Percentiles rank a stretch among this genome's conserved stretches.
Evolutionary conservation across 2,113 vertebrate species (phyloP).

Genomic region (Otocyon megalotis): DNA sequence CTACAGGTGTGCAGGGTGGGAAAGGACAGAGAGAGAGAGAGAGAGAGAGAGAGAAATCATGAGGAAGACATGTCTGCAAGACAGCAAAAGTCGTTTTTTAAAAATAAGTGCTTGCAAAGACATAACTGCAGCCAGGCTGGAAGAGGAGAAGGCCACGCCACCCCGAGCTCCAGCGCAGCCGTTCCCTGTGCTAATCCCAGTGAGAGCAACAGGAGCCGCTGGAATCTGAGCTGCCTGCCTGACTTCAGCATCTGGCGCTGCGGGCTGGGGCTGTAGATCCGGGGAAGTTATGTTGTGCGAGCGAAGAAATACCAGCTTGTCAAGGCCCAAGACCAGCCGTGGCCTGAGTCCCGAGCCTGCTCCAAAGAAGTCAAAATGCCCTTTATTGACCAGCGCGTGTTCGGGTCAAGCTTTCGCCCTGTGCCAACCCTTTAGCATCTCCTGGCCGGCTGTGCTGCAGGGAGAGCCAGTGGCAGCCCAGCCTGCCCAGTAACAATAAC

Average conservation of each 20-base stretch:
- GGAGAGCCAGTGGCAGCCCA: background rate
- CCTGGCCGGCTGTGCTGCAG: background rate
- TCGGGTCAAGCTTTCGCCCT: background rate
- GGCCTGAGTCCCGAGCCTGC: background rate
- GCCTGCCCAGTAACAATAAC: background rate
- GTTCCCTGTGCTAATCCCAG: conserved; percentile 86
- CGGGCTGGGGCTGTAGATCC: conserved; percentile 61
- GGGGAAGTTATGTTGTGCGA: conserved; percentile 60
- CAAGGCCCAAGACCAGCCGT: background rate
- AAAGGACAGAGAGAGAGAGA: background rate
- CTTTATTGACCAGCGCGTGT: background rate
- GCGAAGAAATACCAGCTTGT: conserved; percentile 70
- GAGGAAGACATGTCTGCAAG: conserved; percentile 34
- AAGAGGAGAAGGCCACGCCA: conserved; percentile 79
- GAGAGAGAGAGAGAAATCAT: background rate
- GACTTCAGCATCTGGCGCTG: conserved; percentile 87
- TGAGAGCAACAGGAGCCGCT: conserved; percentile 86
- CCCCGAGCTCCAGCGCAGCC: conserved; percentile 30
- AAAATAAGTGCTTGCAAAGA: conserved; percentile 78
- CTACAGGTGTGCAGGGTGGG: background rate
- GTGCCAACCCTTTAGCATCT: background rate
- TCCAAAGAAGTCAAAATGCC: background rate
- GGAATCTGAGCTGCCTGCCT: conserved; percentile 80
- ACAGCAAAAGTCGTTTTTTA: conserved; percentile 77
- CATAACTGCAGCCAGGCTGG: conserved; percentile 65